phyloP scores from a whole-genome alignment of 2,888 invertebrate species.

The Perithous albicinctus region DNA sequence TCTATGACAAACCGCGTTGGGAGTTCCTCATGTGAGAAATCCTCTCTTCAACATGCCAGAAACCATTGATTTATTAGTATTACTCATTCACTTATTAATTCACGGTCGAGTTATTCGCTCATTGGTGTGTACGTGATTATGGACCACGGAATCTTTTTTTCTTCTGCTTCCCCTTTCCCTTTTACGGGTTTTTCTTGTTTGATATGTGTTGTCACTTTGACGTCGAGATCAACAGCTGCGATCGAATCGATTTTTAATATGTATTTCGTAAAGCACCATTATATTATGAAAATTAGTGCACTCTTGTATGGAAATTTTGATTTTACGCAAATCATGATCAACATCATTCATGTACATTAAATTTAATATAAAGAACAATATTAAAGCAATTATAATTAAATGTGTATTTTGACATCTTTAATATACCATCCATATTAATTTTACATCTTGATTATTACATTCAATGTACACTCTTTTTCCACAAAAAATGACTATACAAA shows the following conservation, averaged over 20 bases:
- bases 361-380: no score
- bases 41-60: conserved; percentile 7
- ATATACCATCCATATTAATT: no score
- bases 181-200: neutral
- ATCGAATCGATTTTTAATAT: neutral
- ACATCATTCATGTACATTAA: no score
- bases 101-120: conserved; percentile 50
- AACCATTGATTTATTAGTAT: conserved; percentile 46
- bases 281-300: no score
- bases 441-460: no score
- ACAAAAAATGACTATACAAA: no score
- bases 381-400: no score
- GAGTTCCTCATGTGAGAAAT: conserved; percentile 43
- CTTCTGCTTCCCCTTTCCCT: neutral
- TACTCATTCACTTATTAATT: conserved; percentile 42
- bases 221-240: neutral
- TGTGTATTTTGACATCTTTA: no score
- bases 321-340: no score
- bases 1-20: conserved; percentile 31
- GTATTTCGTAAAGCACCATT: no score
- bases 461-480: no score
- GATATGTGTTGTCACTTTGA: conserved; percentile 6
- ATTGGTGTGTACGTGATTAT: conserved; percentile 27
- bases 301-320: no score
- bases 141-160: conserved; percentile 51